Evolutionary conservation across 2,888 invertebrate species (phyloP), one percentile per base, ranked within the genome.

Genomic region (Crematogaster levior): DNA sequence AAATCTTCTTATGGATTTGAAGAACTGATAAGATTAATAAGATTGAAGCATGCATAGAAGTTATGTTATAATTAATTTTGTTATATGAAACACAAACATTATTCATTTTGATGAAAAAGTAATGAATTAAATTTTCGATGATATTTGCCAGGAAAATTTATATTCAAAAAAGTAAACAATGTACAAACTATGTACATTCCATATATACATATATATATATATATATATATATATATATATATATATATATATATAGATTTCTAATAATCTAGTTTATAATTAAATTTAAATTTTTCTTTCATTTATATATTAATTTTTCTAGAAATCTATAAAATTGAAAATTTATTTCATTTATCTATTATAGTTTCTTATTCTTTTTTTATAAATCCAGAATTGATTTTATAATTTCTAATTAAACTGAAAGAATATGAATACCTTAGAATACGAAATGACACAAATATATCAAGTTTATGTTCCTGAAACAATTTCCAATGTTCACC

Each of bases 11-110:
- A 73, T 15, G 9, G 40, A 58, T 73, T 58, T 37, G 27, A 40
- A n/a, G 40, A 58, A 60, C 27, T 15, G 72, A 34, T 34, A 34
- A 34, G n/a, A n/a, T n/a, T 15, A 43, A 15, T 43, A 73, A 72
- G 40, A 60, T 30, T 21, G 9, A 6, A 58, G 21, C n/a, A n/a
- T n/a, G n/a, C 27, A 30, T 27, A 1, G n/a, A 73, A 58, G 30
- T 43, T 56, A 37, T 56, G 18, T 53, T 40, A 72, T 58, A 72
- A 72, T 72, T 40, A 72, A 72, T 72, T 73, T 21, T 56, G 21
- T 9, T n/a, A 15, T 43, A 5, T 21, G 15, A 24, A 60, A n/a
- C 40, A 73, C 5, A 40, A 43, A n/a, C 21, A 60, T 60, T 73
- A 72, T 73, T 73, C 72, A 60, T 15, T 3, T 18, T 37, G 56